These are phyloP conservation scores for Hesperia comma DNA, from an alignment of 2,888 invertebrate genomes.

Conservation along the genomic window DNA sequence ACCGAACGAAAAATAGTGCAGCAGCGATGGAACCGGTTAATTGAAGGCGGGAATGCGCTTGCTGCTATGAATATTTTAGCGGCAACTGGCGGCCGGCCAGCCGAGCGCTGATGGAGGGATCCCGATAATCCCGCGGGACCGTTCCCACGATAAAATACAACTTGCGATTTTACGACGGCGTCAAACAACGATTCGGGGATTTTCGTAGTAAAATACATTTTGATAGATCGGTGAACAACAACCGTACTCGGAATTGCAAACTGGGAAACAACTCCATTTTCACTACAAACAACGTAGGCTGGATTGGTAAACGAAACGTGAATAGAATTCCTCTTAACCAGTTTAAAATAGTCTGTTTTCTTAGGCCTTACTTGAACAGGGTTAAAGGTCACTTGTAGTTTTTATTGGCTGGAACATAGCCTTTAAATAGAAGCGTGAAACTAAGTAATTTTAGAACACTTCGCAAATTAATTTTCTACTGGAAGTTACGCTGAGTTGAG, in stretches of 20 bases:
- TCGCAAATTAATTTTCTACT: neutral
- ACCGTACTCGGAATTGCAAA: neutral
- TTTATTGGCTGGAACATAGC: neutral
- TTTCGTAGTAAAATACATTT: constrained; percentile 15
- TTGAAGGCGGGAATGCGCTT: constrained; percentile 32
- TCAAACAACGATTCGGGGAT: constrained; percentile 13
- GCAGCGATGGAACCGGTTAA: constrained; percentile 26
- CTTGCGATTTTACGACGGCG: constrained; percentile 31
- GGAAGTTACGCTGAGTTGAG: neutral
- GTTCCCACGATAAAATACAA: constrained; percentile 34
- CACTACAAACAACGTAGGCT: neutral
- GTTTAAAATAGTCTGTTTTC: neutral
- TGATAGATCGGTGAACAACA: constrained; percentile 4
- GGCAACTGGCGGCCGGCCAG: constrained; percentile 29
- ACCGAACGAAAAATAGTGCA: constrained; percentile 17
- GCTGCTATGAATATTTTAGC: constrained; percentile 34
- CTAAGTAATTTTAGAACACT: neutral
- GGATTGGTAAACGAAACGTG: neutral
- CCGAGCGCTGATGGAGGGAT: constrained; percentile 30
- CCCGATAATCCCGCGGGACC: constrained; percentile 30
- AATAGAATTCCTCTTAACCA: neutral
- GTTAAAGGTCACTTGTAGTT: neutral
- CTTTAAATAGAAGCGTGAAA: neutral
- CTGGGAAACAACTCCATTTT: neutral
- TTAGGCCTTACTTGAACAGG: neutral